Percentiles rank a stretch among this genome's conserved stretches.
phyloP scores from a whole-genome alignment of 1,140 invertebrate genomes.

The Macrotrachela quadricornifera region DNA sequence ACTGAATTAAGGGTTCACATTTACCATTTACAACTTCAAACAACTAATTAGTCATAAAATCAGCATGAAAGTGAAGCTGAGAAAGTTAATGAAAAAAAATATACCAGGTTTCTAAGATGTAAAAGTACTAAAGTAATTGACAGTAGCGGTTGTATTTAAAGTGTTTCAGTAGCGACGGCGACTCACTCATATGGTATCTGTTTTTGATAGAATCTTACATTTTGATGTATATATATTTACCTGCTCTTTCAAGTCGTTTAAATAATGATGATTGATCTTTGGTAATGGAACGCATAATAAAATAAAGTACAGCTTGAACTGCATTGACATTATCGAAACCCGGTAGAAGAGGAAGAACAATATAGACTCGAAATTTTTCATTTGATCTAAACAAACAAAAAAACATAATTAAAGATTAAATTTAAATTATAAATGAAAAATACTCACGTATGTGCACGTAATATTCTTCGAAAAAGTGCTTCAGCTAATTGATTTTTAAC shows the following conservation, averaged over 20 bases:
- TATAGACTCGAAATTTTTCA: slow-evolving; percentile 62
- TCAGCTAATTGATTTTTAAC: slow-evolving; percentile 4
- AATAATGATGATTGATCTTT: slow-evolving; percentile 33
- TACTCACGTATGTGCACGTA: slow-evolving; percentile 1
- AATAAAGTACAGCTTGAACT: slow-evolving; percentile 67
- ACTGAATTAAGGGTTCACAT: too few species aligned
- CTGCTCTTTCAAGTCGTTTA: slow-evolving; percentile 7
- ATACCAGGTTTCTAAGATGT: too few species aligned
- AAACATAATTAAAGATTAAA: not conserved
- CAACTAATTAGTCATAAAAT: too few species aligned
- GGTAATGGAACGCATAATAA: slow-evolving; percentile 87
- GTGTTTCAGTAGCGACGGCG: too few species aligned
- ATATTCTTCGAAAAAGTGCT: not conserved
- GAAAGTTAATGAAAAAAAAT: too few species aligned
- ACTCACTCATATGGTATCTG: too few species aligned
- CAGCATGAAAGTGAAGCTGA: too few species aligned
- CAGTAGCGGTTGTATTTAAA: too few species aligned
- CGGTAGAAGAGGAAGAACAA: slow-evolving; percentile 77
- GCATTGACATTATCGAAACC: slow-evolving; percentile 71
- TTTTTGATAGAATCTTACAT: too few species aligned
- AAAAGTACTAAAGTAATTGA: too few species aligned
- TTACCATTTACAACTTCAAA: slow-evolving; percentile 44
- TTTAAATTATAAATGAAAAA: not conserved
- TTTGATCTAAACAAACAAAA: slow-evolving; percentile 17
- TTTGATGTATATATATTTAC: too few species aligned